Evolutionary conservation across 2,797 vertebrate genomes (phyloP), one percentile per base, ranked within the genome.

Genomic region (Danio kyathit): DNA sequence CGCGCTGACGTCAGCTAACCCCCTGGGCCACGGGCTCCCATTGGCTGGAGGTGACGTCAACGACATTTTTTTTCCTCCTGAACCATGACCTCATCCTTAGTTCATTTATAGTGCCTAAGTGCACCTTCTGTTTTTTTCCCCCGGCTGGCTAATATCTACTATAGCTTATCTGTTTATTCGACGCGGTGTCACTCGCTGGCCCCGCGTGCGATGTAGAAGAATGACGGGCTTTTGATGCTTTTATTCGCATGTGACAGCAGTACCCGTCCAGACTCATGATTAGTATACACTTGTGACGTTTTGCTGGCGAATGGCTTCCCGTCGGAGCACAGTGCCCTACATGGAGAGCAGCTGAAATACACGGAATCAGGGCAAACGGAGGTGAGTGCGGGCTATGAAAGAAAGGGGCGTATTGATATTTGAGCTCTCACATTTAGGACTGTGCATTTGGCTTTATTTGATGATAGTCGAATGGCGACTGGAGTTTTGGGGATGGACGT

Each of bases 1-100:
- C 84, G 86, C 66, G 89, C 89, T 95, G 94, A 97, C 96, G 96
- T 97, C 94, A 96, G 83, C 89, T 85, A 92, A 82, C 89, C 93
- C 56, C 92, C 87, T 80, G 91, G 94, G 91, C 91, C 81, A 76
- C 83, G 83, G 69, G 75, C 89, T 90, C 93, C 94, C 93, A 97
- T 98, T 97, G 97, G 97, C 92, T 97, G 89, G 69, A 80, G 92
- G 89, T 98, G 96, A 97, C 96, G 96, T 97, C 94, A 97, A 91
- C 92, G 84, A 86, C 83, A 88, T 83, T 87, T 84, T 84, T 93
- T 93, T 82, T 85, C 83, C 75, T 80, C 43, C 90, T 90, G 91
- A 92, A 91, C 94, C 94, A 95, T 97, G 96, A 97, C 96, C 95
- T 97, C 95, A 97, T 96, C 95, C 91, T 92, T 92, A 89, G 91